Base-by-base conservation (phyloP, 2,888 invertebrate genomes). In the Oscheius myriophilus region DNA sequence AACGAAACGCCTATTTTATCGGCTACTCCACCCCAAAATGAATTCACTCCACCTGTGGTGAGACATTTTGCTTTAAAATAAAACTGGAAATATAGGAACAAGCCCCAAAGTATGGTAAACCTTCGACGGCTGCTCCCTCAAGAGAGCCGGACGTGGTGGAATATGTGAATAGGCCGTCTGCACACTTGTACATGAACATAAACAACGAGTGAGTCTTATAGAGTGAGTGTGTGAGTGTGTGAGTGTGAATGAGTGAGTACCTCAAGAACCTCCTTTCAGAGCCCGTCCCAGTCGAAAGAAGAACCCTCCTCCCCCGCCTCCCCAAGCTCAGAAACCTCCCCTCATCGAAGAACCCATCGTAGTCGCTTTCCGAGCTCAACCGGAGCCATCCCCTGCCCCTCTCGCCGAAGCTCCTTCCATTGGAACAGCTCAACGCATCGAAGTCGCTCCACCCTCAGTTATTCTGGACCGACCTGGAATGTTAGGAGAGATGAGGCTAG, bases 241-340 rank as follows among this genome's bases (percentile, higher is more conserved):
- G 33, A 33, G 33, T 6, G 33, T 6, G 33, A 33, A 33, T 6
- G 33, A 33, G 33, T 3, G 9, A 33, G 33, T 6, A 9, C 3
- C 9, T 33, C 33, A 33, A 9, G 9, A 9, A 33, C 33, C 3
- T 33, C 33, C 3, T 33, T 33, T 9, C 33, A 33, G 21, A 25
- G 42, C 53, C 26, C 65, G 65, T 43, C 65, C 65, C 4, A 65
- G 65, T 18, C 41, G 26, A 23, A 65, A 65, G 33, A 65, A 65
- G 55, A 43, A 65, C 25, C 63, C 63, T 11, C 65, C 65, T 33
- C 65, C 65, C 2, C 65, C 65, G 33, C 65, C 64, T 11, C 55
- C 65, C 12, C 45, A 54, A 25, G 25, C 45, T 25, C 45, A n/a
- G 6, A 65, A 65, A 18, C 65, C 65, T 18, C 25, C 43, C 26